Evolutionary conservation across 1,140 invertebrate genomes (phyloP).

Genomic region (Drosophila funebris): DNA sequence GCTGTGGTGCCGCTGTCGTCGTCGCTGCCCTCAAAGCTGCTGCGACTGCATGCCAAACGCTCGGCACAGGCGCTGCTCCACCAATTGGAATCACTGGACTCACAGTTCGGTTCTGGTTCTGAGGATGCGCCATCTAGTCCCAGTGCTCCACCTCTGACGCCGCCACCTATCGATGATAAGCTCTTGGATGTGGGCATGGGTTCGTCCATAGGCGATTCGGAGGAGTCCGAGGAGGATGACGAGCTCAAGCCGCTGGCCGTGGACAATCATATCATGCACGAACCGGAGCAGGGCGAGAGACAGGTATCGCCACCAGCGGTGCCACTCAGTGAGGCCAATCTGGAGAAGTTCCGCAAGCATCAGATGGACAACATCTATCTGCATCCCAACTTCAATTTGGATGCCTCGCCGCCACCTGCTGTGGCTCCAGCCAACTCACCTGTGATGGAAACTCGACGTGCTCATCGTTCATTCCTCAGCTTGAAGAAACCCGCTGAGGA

Average conservation of each 20-base stretch:
- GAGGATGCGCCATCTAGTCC: constrained; percentile 40
- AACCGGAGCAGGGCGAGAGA: constrained; percentile 39
- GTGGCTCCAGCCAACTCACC: constrained; percentile 65
- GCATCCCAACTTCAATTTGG: constrained; percentile 74
- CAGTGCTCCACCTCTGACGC: constrained; percentile 67
- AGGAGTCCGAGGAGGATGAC: constrained; percentile 80
- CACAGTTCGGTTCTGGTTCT: constrained; percentile 71
- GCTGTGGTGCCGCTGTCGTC: constrained; percentile 75
- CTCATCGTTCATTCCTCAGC: constrained; percentile 72
- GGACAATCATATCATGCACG: constrained; percentile 76
- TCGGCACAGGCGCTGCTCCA: constrained; percentile 73
- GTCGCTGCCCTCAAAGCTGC: constrained; percentile 71
- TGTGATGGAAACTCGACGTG: constrained; percentile 54
- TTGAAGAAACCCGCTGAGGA: constrained; percentile 59
- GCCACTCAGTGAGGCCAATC: constrained; percentile 70
- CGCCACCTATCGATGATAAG: constrained; percentile 46
- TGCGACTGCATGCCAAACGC: constrained; percentile 70
- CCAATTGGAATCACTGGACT: constrained; percentile 68
- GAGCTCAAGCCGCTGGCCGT: constrained; percentile 79
- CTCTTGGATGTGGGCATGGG: constrained; percentile 78
- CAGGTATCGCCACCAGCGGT: constrained; percentile 50
- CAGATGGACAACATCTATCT: constrained; percentile 80
- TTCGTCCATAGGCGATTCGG: constrained; percentile 75
- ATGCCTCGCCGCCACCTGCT: constrained; percentile 66
- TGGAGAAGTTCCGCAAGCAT: constrained; percentile 74